These are phyloP conservation scores for Neomicropteryx cornuta DNA, from an alignment of 1,140 invertebrate species.

Conservation along the genomic window DNA sequence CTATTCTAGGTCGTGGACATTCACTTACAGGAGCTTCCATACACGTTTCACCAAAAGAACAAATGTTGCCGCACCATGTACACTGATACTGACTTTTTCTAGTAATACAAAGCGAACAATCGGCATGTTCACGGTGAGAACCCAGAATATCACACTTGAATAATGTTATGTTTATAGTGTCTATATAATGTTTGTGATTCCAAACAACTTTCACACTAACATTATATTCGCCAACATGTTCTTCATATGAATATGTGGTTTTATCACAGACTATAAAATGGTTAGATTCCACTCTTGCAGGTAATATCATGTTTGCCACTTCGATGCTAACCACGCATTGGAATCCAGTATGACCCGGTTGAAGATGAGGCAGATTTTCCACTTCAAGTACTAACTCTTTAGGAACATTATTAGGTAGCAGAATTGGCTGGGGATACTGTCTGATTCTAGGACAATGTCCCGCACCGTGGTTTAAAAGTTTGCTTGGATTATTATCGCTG, in stretches of 20 bases:
- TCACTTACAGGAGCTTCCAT: slow-evolving; percentile 58
- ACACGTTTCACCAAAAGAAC: slow-evolving; percentile 76
- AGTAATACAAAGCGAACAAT: slow-evolving; percentile 90
- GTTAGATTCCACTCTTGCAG: slow-evolving; percentile 72
- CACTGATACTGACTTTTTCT: slow-evolving; percentile 80
- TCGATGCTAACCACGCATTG: slow-evolving; percentile 88
- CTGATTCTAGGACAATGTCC: slow-evolving; percentile 74
- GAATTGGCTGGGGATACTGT: slow-evolving; percentile 48
- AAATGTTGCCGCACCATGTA: slow-evolving; percentile 83
- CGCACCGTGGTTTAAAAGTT: slow-evolving; percentile 59
- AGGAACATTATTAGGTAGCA: slow-evolving; percentile 78
- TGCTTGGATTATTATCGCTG: slow-evolving; percentile 68
- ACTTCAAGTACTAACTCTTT: slow-evolving; percentile 83
- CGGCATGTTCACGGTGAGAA: slow-evolving; percentile 80
- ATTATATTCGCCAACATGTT: slow-evolving; percentile 72
- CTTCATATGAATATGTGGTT: slow-evolving; percentile 84
- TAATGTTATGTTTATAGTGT: slow-evolving; percentile 77
- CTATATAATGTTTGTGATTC: slow-evolving; percentile 87
- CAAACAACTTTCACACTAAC: slow-evolving; percentile 83
- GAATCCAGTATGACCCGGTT: slow-evolving; percentile 75
- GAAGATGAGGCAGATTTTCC: slow-evolving; percentile 79
- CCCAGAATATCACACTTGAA: slow-evolving; percentile 93
- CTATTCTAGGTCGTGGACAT: slow-evolving; percentile 86
- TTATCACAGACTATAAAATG: slow-evolving; percentile 82
- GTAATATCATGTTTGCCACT: slow-evolving; percentile 77